These are phyloP conservation scores for Lypha dubia DNA, from an alignment of 2,888 invertebrate species.

Conservation along the genomic window DNA sequence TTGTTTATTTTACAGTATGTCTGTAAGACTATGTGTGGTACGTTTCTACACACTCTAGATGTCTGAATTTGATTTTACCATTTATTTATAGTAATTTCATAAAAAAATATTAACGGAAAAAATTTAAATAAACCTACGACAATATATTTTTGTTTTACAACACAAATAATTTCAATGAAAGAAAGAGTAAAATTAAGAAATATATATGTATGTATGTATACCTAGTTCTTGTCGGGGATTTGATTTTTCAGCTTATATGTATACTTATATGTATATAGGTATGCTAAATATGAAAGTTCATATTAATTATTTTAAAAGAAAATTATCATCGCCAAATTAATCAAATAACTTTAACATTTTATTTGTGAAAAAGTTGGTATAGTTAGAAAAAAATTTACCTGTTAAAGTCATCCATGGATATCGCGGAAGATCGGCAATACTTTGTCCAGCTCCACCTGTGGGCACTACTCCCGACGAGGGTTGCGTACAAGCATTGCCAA, in stretches of 20 bases:
- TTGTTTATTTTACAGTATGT: slow-evolving; percentile 22
- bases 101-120: slow-evolving; percentile 39
- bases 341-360: too few relatives aligned
- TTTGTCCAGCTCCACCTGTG: slow-evolving; percentile 88
- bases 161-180: slow-evolving; percentile 29
- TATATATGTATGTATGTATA: neutral
- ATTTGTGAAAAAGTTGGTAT: too few relatives aligned
- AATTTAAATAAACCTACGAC: slow-evolving; percentile 70
- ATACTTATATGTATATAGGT: neutral
- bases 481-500: slow-evolving; percentile 91
- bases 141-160: slow-evolving; percentile 62
- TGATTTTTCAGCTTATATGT: slow-evolving; percentile 1
- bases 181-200: slow-evolving; percentile 43
- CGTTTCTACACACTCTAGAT: slow-evolving; percentile 30
- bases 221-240: slow-evolving; percentile 19
- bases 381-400: slow-evolving; percentile 88
- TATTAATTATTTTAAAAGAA: neutral
- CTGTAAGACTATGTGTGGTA: slow-evolving; percentile 1
- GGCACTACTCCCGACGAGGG: slow-evolving; percentile 86
- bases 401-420: slow-evolving; percentile 99
- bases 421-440: slow-evolving; percentile 95
- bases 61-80: slow-evolving; percentile 57
- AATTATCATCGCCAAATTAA: neutral
- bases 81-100: slow-evolving; percentile 64
- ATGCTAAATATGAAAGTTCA: neutral